Percentiles rank a stretch among this genome's conserved stretches.
Evolutionary conservation across 1,140 invertebrate species (phyloP).

Genomic region (Aphaenogaster floridana): DNA sequence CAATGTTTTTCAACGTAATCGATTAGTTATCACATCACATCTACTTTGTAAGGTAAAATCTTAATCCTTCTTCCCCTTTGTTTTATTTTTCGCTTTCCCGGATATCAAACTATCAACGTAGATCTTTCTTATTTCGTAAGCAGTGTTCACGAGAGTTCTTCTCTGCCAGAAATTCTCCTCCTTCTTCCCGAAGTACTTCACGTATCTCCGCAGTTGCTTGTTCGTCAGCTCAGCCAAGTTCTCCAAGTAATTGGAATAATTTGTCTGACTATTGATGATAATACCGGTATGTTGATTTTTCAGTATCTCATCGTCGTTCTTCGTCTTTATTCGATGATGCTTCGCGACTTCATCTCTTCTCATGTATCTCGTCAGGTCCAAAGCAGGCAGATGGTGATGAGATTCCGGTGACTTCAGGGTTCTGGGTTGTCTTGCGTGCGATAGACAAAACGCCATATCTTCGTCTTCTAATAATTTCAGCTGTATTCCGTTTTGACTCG

Average conservation of each 20-base stretch:
- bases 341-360: slow-evolving; percentile 54
- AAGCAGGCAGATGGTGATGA: slow-evolving; percentile 36
- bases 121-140: slow-evolving; percentile 37
- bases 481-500: background rate
- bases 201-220: slow-evolving; percentile 19
- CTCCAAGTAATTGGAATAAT: slow-evolving; percentile 45
- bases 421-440: slow-evolving; percentile 23
- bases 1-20: background rate
- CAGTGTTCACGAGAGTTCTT: slow-evolving; percentile 19
- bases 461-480: slow-evolving; percentile 3
- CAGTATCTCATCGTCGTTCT: slow-evolving; percentile 66
- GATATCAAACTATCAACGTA: slow-evolving; percentile 38
- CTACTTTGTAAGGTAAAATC: background rate
- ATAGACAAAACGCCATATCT: slow-evolving; percentile 13
- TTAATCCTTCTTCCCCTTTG: slow-evolving; percentile 20
- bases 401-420: slow-evolving; percentile 46
- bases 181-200: slow-evolving; percentile 18
- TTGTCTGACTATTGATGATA: slow-evolving; percentile 51
- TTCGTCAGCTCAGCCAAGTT: slow-evolving; percentile 38
- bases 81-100: background rate
- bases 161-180: slow-evolving; percentile 20
- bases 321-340: slow-evolving; percentile 50
- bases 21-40: slow-evolving; percentile 5
- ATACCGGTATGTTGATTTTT: slow-evolving; percentile 32
- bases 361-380: slow-evolving; percentile 66